Conservation (phyloP, 2,888 invertebrate genomes). For the Calliopum simillimum region DNA sequence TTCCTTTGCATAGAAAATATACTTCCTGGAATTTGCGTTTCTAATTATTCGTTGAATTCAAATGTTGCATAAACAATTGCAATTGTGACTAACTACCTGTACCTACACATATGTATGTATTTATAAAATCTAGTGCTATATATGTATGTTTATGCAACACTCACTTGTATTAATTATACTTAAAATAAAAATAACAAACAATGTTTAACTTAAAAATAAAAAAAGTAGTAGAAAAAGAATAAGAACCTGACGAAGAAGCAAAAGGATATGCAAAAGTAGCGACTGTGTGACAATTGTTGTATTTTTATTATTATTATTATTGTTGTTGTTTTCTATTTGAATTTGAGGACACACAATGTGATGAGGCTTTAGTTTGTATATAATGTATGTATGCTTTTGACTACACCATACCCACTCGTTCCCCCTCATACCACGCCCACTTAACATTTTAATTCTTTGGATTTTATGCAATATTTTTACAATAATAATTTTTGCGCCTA, state of each 20-base stretch:
- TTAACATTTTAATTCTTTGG: conserved; percentile 36
- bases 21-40: too few relatives aligned
- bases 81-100: background rate
- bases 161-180: conserved; percentile 33
- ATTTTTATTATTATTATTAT: conserved; percentile 11
- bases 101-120: background rate
- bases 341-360: conserved; percentile 11
- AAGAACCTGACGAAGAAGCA: background rate
- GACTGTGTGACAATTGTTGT: conserved; percentile 11
- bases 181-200: conserved; percentile 22
- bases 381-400: background rate
- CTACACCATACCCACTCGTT: background rate
- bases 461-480: conserved; percentile 42
- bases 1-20: too few relatives aligned
- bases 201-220: conserved; percentile 11
- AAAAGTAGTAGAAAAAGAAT: background rate
- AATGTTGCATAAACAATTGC: conserved; percentile 15
- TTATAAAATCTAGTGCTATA: background rate
- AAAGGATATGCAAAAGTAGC: conserved; percentile 12
- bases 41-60: background rate
- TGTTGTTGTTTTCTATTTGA: conserved; percentile 9
- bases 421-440: conserved; percentile 8
- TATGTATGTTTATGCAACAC: background rate
- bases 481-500: conserved; percentile 46
- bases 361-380: conserved; percentile 19